Evolutionary conservation across 2,888 invertebrate genomes (phyloP), one percentile per base, ranked within the genome.

Genomic region (Apotomis turbidana): DNA sequence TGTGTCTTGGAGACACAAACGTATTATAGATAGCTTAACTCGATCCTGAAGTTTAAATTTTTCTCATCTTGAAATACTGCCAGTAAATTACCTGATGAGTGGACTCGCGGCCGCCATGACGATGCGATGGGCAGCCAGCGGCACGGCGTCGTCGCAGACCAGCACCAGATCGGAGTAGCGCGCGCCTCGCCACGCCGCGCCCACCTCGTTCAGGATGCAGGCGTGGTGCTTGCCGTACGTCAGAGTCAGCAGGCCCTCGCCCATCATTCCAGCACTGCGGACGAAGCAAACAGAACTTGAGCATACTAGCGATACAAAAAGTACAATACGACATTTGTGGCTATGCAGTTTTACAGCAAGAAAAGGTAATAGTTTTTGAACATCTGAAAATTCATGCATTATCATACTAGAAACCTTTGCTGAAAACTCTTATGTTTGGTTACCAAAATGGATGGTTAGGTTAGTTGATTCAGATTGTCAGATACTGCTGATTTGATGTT

Each of bases 171-270:
- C 97, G 74, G 97, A 97, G 91, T 96, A 97, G 90, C 97, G 96
- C 89, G 97, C 97, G 79, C 97, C 97, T 83, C 96, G 95, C 94
- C 97, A 97, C 95, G 97, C 97, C 86, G 97, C 96, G 87, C 96
- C 96, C 88, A 97, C 97, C 94, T 97, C 97, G 92, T 97, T 97
- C 91, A 97, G 96, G 94, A 97, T 96, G 94, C 97, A 97, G 94
- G 97, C 97, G 95, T 97, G 97, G 95, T 97, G 97, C 95, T 97
- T 97, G 94, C 97, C 97, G 94, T 97, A 97, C 94, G 97, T 97
- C 94, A 97, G 96, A 89, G 97, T 97, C 94, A 97, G 95, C 95
- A 97, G 95, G 85, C 95, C 96, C 92, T 95, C 95, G 89, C 95
- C 94, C 94, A 94, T 94, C 91, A 94, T 94, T 93, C 93, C 93